Conservation (phyloP, 2,888 invertebrate species). For the Tenthredo livida region DNA sequence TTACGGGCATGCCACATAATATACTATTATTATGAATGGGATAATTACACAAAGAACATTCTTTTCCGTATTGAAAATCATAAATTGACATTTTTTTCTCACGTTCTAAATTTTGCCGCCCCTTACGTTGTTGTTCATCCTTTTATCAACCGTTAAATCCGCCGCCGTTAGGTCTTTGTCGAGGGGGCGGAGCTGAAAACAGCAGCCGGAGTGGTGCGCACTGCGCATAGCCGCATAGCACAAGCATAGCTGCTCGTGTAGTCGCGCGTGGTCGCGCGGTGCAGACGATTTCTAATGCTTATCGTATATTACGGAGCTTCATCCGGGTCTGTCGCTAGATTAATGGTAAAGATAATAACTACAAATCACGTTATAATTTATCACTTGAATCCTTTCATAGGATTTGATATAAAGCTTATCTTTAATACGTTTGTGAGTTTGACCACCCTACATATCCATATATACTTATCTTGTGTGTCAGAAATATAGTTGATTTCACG, state of each 20-base stretch:
- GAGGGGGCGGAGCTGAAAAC: not conserved
- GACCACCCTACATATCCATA: not conserved
- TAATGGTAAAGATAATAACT: constrained; percentile 24
- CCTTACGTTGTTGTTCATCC: too few species aligned
- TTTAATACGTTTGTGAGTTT: not conserved
- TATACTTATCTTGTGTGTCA: not conserved
- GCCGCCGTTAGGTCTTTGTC: not conserved
- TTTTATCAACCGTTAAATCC: too few species aligned
- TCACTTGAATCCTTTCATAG: not conserved
- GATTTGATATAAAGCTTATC: not conserved
- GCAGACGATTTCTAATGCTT: not conserved
- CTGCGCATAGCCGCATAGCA: not conserved
- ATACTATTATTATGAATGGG: too few species aligned
- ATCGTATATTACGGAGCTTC: too few species aligned
- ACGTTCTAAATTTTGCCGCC: too few species aligned
- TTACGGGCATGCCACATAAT: too few species aligned
- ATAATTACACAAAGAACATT: too few species aligned
- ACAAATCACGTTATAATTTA: not conserved
- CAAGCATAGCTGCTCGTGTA: constrained; percentile 21
- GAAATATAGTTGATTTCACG: not conserved
- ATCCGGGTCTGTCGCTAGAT: not conserved
- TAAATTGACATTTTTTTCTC: too few species aligned
- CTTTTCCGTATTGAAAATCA: too few species aligned
- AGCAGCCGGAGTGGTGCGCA: constrained; percentile 4
- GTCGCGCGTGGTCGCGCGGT: constrained; percentile 35